Base-by-base conservation (phyloP, 2,113 vertebrate species). In the Notarius quadriscutis region DNA sequence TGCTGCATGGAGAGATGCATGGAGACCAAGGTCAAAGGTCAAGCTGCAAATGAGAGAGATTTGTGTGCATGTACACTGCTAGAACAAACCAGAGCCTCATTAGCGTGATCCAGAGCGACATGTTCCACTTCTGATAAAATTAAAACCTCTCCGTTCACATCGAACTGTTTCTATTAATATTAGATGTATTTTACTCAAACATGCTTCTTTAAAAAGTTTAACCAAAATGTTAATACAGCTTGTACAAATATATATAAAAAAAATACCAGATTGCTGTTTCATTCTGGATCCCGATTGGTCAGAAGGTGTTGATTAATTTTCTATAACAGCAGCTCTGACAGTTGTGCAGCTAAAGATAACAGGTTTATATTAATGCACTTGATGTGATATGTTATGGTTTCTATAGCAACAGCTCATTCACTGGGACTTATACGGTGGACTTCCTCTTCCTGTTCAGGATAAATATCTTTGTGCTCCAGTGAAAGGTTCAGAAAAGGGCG, bases 11-110 rank as follows among this genome's bases (percentile, higher is more conserved):
- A 83, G 8, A 30, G 50, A 10, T 30, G 15, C 82, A 63, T 3
- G 34, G 17, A 81, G 30, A 62, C 80, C 57, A 69, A 53, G 82
- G 50, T 80, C 77, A 58, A 34, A 80, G 77, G 77, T 58, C 53
- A 80, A 78, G 20, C 69, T 20, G 17, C 34, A 17, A 75, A 80
- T 11, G 14, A 78, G 4, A 27, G 34, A 14, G n/a, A 10, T 78
- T n/a, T 27, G 75, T 78, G 50, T 25, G 34, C 17, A 20, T 20
- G 71, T 20, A 18, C 7, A 5, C 48, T 15, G 25, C 10, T 67
- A 14, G 11, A 27, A 27, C 65, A 67, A 27, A 11, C 4, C 41
- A 41, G 41, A 41, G 41, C 41, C 41, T 65, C 9, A n/a, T 65
- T 25, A 62, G 7, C 20, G 7, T 62, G 20, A 67, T 27, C 63